Conservation (phyloP, 2,113 vertebrate species). For the Archocentrus centrarchus region DNA sequence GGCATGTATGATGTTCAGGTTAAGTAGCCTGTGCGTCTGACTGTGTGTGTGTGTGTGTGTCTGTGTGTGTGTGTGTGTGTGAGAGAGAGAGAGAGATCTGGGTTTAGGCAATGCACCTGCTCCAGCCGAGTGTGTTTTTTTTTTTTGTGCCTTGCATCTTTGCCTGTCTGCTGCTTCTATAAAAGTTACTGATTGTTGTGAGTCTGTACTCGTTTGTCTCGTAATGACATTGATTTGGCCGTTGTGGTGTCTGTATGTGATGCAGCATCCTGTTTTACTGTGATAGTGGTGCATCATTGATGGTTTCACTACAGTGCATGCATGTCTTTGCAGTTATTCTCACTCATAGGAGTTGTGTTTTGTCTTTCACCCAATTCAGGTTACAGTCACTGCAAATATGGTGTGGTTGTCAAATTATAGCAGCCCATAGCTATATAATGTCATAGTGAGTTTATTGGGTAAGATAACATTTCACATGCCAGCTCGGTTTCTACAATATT, state of each 20-base stretch:
- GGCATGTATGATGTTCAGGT: not conserved
- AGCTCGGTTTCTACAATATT: not conserved
- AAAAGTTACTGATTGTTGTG: not conserved
- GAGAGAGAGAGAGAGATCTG: not conserved
- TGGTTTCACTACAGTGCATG: not conserved
- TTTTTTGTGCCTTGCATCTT: not conserved
- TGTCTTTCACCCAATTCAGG: conserved; percentile 1
- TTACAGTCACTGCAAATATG: not conserved
- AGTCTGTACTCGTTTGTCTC: not conserved
- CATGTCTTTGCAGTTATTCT: conserved; percentile 1
- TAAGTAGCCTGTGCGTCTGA: not conserved
- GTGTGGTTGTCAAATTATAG: not conserved
- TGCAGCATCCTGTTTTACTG: conserved; percentile 20
- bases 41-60: not conserved
- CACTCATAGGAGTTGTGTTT: conserved; percentile 6
- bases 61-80: not conserved
- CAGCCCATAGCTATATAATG: not conserved
- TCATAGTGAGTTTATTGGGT: not conserved
- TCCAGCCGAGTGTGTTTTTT: not conserved
- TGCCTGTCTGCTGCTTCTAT: not conserved
- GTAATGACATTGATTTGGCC: conserved; percentile 6
- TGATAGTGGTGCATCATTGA: conserved; percentile 13
- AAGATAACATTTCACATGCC: not conserved
- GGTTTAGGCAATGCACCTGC: not conserved
- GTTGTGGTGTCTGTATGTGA: conserved; percentile 13